Evolutionary conservation across 2,888 invertebrate genomes (phyloP), one percentile per base, ranked within the genome.

Genomic region (Erebia palarica): DNA sequence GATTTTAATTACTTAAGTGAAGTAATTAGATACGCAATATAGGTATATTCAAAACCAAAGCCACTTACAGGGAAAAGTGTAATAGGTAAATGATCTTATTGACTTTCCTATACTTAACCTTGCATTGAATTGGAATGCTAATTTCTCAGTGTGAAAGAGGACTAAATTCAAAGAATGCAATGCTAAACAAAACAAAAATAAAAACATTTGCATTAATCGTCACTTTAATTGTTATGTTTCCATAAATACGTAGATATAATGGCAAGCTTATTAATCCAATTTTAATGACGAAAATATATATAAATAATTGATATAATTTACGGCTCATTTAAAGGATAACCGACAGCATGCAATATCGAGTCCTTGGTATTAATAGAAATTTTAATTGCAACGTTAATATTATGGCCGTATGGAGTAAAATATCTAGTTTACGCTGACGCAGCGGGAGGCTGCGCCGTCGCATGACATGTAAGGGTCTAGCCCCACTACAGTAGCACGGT

Each of bases 301-400:
- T 53, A 27, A 65, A 65, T 67, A 67, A 67, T 59, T 60, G 59
- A 51, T 60, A 60, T 68, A 68, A 68, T 60, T 61, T 71, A 71
- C 36, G 42, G 27, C 65, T 68, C 57, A 69, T 73, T 69, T 59
- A 69, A 66, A 63, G 55, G 53, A 44, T n/a, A 55, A 47, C 47
- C 4, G 69, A 67, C 66, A 59, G 63, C 59, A 59, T 21, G 47
- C 61, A 65, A 57, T 71, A 74, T 67, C 57, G 66, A 57, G 63
- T 71, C 68, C 70, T 63, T 16, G 27, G 69, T 73, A 75, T 75
- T 73, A 75, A 75, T 75, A 70, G 73, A 73, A 69, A 75, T 67
- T 69, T 69, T 75, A 75, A 75, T 73, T 73, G 69, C 73, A 67
- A 67, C 66, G 68, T 74, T 74, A 74, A 58, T 73, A 67, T 74